Conservation (phyloP, 2,113 vertebrate genomes). For the Mus spicilegus region DNA sequence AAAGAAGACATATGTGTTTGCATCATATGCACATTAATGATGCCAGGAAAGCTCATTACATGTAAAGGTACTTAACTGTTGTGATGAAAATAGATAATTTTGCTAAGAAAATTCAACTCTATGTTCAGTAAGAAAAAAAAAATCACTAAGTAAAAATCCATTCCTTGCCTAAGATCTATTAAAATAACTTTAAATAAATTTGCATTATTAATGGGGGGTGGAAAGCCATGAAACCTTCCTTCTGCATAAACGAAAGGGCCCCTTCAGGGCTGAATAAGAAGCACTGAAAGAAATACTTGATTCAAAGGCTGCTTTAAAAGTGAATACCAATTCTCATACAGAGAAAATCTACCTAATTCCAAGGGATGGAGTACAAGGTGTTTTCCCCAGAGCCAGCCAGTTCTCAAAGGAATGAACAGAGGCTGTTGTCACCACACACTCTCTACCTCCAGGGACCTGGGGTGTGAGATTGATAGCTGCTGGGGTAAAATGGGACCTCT, state of each 20-base stretch:
- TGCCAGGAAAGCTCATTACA: neutral
- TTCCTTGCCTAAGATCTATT: neutral
- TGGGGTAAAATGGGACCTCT: neutral
- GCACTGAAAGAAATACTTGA: conserved; percentile 14
- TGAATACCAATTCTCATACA: neutral
- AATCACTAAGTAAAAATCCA: neutral
- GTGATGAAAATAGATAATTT: conserved; percentile 20
- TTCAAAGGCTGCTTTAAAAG: conserved; percentile 46
- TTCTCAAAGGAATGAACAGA: neutral
- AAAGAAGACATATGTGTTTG: neutral
- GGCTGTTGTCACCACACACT: neutral
- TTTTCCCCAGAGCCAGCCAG: neutral
- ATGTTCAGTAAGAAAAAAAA: neutral
- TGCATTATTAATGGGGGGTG: neutral
- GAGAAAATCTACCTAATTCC: neutral
- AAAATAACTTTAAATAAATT: conserved; percentile 58
- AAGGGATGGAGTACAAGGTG: neutral
- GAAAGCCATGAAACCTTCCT: neutral
- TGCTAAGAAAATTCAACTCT: neutral
- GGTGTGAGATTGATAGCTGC: neutral
- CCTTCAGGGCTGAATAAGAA: neutral
- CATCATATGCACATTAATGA: neutral
- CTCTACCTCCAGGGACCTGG: neutral
- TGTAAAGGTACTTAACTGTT: neutral
- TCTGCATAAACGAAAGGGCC: conserved; percentile 3